Evolutionary conservation across 2,797 vertebrate genomes (phyloP), one percentile per base, ranked within the genome.

Genomic region (Glossophaga mutica): DNA sequence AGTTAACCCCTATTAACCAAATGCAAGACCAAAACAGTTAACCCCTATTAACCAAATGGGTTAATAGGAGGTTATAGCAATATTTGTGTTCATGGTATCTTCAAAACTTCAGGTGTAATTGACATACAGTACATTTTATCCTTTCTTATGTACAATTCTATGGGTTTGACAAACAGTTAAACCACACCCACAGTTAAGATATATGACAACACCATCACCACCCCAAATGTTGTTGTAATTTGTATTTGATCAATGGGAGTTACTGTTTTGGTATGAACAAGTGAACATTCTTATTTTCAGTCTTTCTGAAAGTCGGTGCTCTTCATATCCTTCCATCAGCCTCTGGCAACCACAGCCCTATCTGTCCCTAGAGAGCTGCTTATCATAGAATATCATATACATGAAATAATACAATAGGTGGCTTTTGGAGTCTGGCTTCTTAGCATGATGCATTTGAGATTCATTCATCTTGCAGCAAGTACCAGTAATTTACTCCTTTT

Each of bases 1-100:
- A 19, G 22, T 67, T 67, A 81, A 95, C 32, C 65, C 70, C 46
- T 78, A 94, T 22, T 87, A 24, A 90, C 24, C 34, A 82, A 94
- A 95, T 62, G n/a, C 3, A 79, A 55, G 48, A 95, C 8, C 29
- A 67, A 84, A 96, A 88, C 2, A 14, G 21, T 74, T 71, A 84
- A 95, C 29, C 68, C 62, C 44, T 77, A 94, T 18, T 84, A 29
- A 91, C 22, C 26, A 77, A 94, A 94, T 68, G 32, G 2, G 77
- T n/a, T n/a, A n/a, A n/a, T n/a, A n/a, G n/a, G n/a, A 79, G 46
- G 94, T 71, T 86, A 92, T 9, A 95, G 24, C 14, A 96, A 67
- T 73, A 90, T 59, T 21, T 68, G 77, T 77, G 10, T 34, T 92
- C 59, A 48, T 6, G 22, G 9, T 76, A 74, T 92, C 81, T 57